A percentile compares a stretch with the other conserved stretches of the same genome.
phyloP scores from a whole-genome alignment of 2,113 vertebrate genomes.

The Leptobrachium leishanense region DNA sequence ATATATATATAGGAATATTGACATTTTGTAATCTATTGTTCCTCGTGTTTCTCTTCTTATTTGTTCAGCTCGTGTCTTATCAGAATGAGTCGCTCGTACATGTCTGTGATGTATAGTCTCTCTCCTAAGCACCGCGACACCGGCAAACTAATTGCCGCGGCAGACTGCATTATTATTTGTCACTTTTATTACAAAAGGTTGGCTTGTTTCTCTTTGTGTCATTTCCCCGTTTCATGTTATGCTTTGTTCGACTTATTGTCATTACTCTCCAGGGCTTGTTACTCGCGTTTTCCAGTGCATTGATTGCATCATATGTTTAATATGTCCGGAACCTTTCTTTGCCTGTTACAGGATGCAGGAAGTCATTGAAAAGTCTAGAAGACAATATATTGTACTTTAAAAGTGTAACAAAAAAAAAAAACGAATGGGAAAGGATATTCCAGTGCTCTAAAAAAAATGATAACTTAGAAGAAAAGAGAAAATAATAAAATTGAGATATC shows the following conservation, averaged over 20 bases:
- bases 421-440: too few species aligned
- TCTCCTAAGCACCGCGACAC: neutral
- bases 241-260: neutral
- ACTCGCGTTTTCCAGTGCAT: too few species aligned
- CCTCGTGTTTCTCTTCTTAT: conserved; percentile 17
- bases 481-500: too few species aligned
- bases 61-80: conserved; percentile 39
- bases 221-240: neutral
- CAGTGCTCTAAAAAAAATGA: too few species aligned
- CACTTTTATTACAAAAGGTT: conserved; percentile 4
- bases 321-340: too few species aligned
- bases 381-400: too few species aligned
- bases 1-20: conserved; percentile 43
- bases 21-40: conserved; percentile 43
- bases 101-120: conserved; percentile 15
- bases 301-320: too few species aligned
- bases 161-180: neutral
- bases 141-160: neutral
- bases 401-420: too few species aligned
- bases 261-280: too few species aligned
- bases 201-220: conserved; percentile 1
- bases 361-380: too few species aligned
- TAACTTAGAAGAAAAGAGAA: too few species aligned
- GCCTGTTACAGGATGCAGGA: too few species aligned
- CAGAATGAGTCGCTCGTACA: conserved; percentile 10